Base-by-base conservation (phyloP, 35 echinoderm and acorn worm genomes). In the Stichopus chloronotus region DNA sequence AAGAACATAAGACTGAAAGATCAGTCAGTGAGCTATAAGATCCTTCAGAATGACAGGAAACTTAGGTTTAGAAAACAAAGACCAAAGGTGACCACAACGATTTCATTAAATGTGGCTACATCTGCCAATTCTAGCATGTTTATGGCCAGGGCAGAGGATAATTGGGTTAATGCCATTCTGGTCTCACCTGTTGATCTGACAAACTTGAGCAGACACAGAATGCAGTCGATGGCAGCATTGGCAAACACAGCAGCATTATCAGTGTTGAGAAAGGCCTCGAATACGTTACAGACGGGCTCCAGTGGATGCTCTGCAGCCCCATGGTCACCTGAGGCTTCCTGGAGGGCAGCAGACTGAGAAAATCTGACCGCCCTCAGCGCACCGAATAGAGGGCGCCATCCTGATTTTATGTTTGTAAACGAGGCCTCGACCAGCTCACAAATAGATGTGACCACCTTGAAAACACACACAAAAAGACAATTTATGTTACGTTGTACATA, bases 211-310 rank as follows among this genome's bases (percentile, higher is more conserved):
- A 96, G 92, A 87, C 97, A 99, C 92, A 99, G 92, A 84, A 99
- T 95, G 90, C 97, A 99, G 88, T 99, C 97, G 25, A 99, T 96
- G 53, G 97, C 97, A 55, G 97, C 97, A 87, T 99, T 99, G 25
- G 97, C 93, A 87, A 99, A 99, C 87, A 99, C 97, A 78, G 95
- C 83, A 78, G 96, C 97, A 87, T 99, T 99, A 56, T 99, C 97
- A 9, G 97, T 99, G 63, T 99, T 96, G 92, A 99, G 84, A 76
- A 99, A 99, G 58, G 95, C 95, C 74, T 99, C 97, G 92, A 99
- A 99, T 5, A 99, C 95, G 10, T 99, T 96, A 87, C 94, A 99
- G 10, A 99, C 94, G 4, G 97, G 97, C 0, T 95, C 97, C 23
- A 96, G 58, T 5, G 95, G 97, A 43, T 99, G 97, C 59, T 99